phyloP scores from a whole-genome alignment of 2,113 vertebrate genomes.

The Salvelinus namaycush region DNA sequence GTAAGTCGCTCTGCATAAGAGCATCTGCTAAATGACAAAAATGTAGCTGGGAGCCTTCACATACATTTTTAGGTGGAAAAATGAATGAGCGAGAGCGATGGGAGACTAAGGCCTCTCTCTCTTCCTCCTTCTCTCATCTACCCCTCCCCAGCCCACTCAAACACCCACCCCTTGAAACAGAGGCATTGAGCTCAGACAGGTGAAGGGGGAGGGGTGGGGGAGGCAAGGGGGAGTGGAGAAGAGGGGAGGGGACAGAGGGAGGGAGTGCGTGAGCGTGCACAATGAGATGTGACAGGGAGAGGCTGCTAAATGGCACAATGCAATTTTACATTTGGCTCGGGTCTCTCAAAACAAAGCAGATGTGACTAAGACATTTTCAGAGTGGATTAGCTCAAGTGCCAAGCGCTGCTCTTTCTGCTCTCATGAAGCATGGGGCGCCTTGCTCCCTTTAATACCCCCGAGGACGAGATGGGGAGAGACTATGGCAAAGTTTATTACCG shows the following conservation, averaged over 20 bases:
- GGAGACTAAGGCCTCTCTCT: not conserved
- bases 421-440: not conserved
- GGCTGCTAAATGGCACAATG: constrained; percentile 35
- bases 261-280: not conserved
- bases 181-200: not conserved
- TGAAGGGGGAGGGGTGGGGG: not conserved
- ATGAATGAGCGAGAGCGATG: not conserved
- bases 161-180: not conserved
- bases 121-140: not conserved
- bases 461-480: not conserved
- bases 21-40: no score
- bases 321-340: constrained; percentile 12
- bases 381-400: constrained; percentile 30
- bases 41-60: not conserved
- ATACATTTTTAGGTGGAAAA: not conserved
- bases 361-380: constrained; percentile 36
- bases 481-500: constrained; percentile 15
- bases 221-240: not conserved
- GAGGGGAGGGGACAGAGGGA: no score
- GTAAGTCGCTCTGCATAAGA: no score
- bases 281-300: constrained; percentile 32
- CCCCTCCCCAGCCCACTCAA: not conserved
- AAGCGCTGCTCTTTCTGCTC: not conserved
- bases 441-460: not conserved
- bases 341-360: constrained; percentile 26